Conservation (phyloP, 37 sponge, comb jelly and placozoan species). For the Aplysina aerophoba region DNA sequence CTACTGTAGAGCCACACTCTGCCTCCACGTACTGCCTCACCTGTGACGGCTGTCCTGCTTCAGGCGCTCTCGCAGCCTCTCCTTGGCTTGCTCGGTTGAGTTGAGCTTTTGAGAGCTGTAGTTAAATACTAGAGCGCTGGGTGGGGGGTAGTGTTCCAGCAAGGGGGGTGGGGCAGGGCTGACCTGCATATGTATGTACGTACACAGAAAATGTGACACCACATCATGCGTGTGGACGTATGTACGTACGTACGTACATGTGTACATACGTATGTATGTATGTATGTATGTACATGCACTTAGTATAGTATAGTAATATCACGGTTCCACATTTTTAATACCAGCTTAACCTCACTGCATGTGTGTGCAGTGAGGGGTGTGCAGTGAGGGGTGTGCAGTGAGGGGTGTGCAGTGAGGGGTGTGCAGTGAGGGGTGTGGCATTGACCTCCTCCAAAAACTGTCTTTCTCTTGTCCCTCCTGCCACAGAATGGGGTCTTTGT, state of each 20-base stretch:
- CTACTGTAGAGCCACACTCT: too few relatives aligned
- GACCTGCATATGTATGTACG: conserved; percentile 2
- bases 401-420: not conserved
- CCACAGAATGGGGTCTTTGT: conserved; percentile 15
- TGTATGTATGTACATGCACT: not conserved
- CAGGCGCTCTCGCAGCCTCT: conserved; percentile 58
- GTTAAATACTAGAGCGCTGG: conserved; percentile 55
- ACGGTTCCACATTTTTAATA: too few relatives aligned
- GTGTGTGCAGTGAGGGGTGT: not conserved
- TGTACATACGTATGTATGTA: conserved; percentile 14
- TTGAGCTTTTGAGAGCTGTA: conserved; percentile 82
- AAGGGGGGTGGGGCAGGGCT: conserved; percentile 22
- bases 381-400: not conserved
- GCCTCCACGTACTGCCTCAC: not conserved
- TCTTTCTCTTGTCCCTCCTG: not conserved
- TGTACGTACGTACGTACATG: not conserved
- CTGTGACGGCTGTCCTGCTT: conserved; percentile 34
- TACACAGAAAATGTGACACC: not conserved
- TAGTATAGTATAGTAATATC: not conserved
- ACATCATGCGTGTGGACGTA: not conserved
- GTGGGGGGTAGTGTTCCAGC: not conserved
- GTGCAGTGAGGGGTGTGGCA: not conserved
- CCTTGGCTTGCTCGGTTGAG: conserved; percentile 63
- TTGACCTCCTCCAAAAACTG: not conserved
- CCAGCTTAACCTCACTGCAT: too few relatives aligned